These are phyloP conservation scores for Sarcophaga caerulescens DNA, from an alignment of 2,888 invertebrate species.

Conservation along the genomic window DNA sequence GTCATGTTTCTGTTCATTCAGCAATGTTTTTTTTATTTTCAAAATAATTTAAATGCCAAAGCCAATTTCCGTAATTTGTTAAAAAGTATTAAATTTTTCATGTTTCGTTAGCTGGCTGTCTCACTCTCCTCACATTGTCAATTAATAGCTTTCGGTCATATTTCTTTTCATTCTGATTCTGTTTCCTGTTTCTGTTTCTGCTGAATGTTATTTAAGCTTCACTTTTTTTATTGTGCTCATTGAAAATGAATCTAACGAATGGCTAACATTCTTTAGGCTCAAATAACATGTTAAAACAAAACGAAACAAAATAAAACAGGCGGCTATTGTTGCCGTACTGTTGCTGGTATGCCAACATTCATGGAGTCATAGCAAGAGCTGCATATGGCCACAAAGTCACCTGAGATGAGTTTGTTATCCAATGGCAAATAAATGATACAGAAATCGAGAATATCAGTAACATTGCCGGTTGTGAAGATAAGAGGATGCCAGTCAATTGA, in stretches of 20 bases:
- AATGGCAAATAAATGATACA: slow-evolving; percentile 17
- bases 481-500: not conserved
- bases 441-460: not conserved
- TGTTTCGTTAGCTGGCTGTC: too few relatives aligned
- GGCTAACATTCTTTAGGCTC: slow-evolving; percentile 39
- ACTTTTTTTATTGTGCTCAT: not conserved
- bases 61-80: too few relatives aligned
- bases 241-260: slow-evolving; percentile 26
- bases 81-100: too few relatives aligned
- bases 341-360: not conserved
- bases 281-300: slow-evolving; percentile 37
- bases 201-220: not conserved
- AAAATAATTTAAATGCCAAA: too few relatives aligned
- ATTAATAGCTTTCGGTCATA: too few relatives aligned
- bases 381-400: slow-evolving; percentile 18
- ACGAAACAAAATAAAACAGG: not conserved
- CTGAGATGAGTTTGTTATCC: slow-evolving; percentile 19
- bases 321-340: not conserved
- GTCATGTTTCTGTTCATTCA: too few relatives aligned
- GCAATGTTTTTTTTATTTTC: too few relatives aligned
- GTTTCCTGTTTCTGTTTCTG: not conserved
- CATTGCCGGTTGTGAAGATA: not conserved
- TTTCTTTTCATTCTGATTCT: not conserved
- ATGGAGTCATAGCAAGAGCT: not conserved
- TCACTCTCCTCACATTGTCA: too few relatives aligned